phyloP scores from a whole-genome alignment of 2,888 invertebrate species.

The Drosophila parthenogenetica region DNA sequence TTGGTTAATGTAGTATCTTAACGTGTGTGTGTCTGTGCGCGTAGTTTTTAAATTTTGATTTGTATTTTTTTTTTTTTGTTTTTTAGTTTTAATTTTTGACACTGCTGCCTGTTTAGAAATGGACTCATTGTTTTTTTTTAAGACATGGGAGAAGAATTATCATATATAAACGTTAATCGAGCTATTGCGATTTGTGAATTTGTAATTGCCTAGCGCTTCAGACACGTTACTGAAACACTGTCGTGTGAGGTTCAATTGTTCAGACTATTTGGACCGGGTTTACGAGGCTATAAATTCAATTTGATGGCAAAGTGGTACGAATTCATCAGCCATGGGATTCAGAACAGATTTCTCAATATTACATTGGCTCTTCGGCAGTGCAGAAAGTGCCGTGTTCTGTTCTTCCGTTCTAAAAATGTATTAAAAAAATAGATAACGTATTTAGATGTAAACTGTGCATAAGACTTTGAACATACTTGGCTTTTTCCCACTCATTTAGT shows the following conservation, averaged over 20 bases:
- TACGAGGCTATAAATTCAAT: slow-evolving; percentile 82
- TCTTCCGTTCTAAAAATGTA: slow-evolving; percentile 68
- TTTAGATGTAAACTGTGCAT: neutral
- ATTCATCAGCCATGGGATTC: slow-evolving; percentile 94
- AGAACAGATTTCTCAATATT: slow-evolving; percentile 89
- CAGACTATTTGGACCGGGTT: slow-evolving; percentile 60
- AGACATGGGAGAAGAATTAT: slow-evolving; percentile 47
- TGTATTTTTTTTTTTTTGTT: slow-evolving; percentile 29
- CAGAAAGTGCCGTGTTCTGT: slow-evolving; percentile 83
- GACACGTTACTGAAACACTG: slow-evolving; percentile 47
- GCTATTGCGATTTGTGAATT: slow-evolving; percentile 40
- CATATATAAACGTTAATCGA: slow-evolving; percentile 46
- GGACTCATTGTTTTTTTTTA: slow-evolving; percentile 29
- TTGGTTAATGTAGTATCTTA: slow-evolving; percentile 48
- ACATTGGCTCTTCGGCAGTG: slow-evolving; percentile 81
- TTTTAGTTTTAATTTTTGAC: slow-evolving; percentile 32
- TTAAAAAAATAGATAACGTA: too few species aligned
- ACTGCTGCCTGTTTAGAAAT: slow-evolving; percentile 34
- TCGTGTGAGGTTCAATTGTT: slow-evolving; percentile 61
- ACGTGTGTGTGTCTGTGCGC: slow-evolving; percentile 44
- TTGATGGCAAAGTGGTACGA: slow-evolving; percentile 87
- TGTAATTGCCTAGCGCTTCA: slow-evolving; percentile 41
- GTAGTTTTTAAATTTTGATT: slow-evolving; percentile 35
- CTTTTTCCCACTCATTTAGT: slow-evolving; percentile 83
- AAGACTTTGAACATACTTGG: slow-evolving; percentile 67